Conservation (phyloP, 2,888 invertebrate genomes). For the Anorthoa munda region DNA sequence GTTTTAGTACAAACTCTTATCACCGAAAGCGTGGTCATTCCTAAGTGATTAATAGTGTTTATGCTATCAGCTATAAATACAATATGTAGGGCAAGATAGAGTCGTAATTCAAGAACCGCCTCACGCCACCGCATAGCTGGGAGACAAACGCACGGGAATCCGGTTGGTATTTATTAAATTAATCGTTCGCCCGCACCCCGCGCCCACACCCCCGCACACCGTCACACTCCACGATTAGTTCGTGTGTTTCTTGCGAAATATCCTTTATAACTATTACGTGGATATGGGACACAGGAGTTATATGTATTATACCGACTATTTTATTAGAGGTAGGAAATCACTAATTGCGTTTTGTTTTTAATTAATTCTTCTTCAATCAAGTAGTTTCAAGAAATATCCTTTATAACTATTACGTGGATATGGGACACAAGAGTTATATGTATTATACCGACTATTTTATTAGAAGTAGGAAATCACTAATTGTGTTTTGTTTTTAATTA, state of each 20-base stretch:
- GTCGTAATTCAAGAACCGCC: slow-evolving; percentile 80
- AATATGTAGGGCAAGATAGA: slow-evolving; percentile 67
- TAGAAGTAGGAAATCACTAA: neutral
- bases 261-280: slow-evolving; percentile 53
- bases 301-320: neutral
- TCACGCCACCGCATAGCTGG: slow-evolving; percentile 80
- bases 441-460: slow-evolving; percentile 8
- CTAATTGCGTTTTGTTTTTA: no score
- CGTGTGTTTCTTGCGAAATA: slow-evolving; percentile 64
- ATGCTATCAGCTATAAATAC: slow-evolving; percentile 62
- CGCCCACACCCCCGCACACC: slow-evolving; percentile 53
- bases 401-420: slow-evolving; percentile 44
- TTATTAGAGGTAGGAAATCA: slow-evolving; percentile 5
- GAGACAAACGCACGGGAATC: slow-evolving; percentile 87
- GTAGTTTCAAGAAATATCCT: slow-evolving; percentile 50
- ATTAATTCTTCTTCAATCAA: no score
- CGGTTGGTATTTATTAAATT: slow-evolving; percentile 88
- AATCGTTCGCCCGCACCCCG: slow-evolving; percentile 77
- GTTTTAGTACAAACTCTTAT: slow-evolving; percentile 30
- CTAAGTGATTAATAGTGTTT: slow-evolving; percentile 65
- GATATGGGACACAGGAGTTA: neutral
- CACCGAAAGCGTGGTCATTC: slow-evolving; percentile 22
- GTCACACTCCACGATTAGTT: slow-evolving; percentile 67
- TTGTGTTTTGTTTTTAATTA: slow-evolving; percentile 6
- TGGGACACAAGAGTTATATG: neutral